These are phyloP conservation scores for Adoxophyes honmai DNA, from an alignment of 1,140 invertebrate genomes.

Conservation along the genomic window DNA sequence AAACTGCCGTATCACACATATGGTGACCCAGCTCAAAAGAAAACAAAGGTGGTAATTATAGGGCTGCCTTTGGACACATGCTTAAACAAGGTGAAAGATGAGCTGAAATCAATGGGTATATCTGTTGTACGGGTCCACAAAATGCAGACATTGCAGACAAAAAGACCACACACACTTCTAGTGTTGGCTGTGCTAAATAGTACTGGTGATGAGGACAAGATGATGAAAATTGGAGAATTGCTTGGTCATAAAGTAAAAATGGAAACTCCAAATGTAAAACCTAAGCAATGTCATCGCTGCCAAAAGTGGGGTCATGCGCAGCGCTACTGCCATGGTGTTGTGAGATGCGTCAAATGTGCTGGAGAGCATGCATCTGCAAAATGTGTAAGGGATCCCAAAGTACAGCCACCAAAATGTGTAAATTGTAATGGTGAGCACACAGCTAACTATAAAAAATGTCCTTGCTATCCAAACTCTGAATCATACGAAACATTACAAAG, in stretches of 20 bases:
- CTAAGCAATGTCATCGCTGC: conserved; percentile 46
- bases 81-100: conserved; percentile 31
- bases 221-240: conserved; percentile 37
- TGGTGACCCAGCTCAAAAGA: conserved; percentile 38
- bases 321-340: conserved; percentile 41
- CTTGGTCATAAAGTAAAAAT: conserved; percentile 34
- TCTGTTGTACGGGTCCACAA: conserved; percentile 44
- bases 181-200: conserved; percentile 43
- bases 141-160: conserved; percentile 33
- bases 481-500: conserved; percentile 16
- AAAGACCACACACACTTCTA: conserved; percentile 26
- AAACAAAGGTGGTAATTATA: conserved; percentile 48
- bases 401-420: conserved; percentile 46
- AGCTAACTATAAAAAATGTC: conserved; percentile 45
- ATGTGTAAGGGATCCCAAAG: conserved; percentile 32
- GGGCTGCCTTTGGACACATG: conserved; percentile 37
- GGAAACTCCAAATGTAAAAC: conserved; percentile 34
- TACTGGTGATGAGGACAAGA: conserved; percentile 34
- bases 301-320: conserved; percentile 56
- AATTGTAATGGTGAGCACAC: conserved; percentile 51
- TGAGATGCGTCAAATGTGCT: conserved; percentile 52
- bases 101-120: conserved; percentile 32
- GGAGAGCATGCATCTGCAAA: conserved; percentile 39
- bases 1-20: conserved; percentile 50
- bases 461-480: conserved; percentile 32